Base-by-base conservation (phyloP, 1,140 invertebrate species). In the Lordiphosa clarofinis region DNA sequence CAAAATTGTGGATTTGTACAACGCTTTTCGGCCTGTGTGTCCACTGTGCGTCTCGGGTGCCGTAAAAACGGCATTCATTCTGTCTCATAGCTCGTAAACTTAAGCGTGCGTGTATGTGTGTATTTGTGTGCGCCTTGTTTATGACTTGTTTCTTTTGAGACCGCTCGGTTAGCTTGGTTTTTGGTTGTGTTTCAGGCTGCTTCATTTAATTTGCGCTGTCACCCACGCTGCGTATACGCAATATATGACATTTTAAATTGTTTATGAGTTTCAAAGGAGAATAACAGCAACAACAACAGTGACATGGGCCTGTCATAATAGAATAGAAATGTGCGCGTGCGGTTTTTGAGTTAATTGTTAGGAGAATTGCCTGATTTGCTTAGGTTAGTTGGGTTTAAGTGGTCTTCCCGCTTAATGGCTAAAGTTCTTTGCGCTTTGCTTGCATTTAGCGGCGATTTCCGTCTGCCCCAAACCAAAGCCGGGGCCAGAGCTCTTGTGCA, bases 241-340 rank as follows among this genome's bases (percentile, higher is more conserved):
- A 61, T 82, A 54, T 81, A 81, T 81, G 76, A 72, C 76, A 81
- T 81, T 82, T 82, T 84, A 82, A 82, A 82, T 82, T 82, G 78
- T 82, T 82, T 82, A 82, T 78, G 78, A 62, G 64, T 55, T 64
- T 47, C 75, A 59, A 55, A 65, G 71, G 65, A 58, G 67, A 67
- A 56, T 3, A 31, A 54, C 37, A 15, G 43, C 15, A 56, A 66
- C 42, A 69, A 54, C 36, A 64, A 73, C 56, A 56, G 48, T 53
- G 35, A 12, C 15, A 6, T 50, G 60, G 11, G 11, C 0, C 37
- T 55, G 56, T 58, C 63, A 47, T 79, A 79, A 79, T 79, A 82
- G 71, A 81, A 82, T 56, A 57, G 12, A 64, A 28, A 31, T 53
- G 37, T 56, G 33, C 55, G 54, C 15, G 48, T 58, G 59, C 56